Evolutionary conservation across 2,113 vertebrate genomes (phyloP).

Genomic region (Varanus salvator): DNA sequence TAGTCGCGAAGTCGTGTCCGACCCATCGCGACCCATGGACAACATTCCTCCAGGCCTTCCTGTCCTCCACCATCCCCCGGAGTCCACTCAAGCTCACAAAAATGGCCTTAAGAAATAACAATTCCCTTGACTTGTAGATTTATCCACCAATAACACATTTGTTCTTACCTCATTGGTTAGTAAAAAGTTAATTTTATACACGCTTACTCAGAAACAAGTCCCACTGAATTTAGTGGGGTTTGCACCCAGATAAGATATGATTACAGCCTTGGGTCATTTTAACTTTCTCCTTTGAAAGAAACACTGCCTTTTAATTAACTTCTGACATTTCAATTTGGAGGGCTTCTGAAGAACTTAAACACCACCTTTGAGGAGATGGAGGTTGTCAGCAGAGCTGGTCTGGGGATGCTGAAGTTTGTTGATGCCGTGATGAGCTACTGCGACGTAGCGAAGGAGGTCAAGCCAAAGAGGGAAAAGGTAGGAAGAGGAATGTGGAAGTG

Average conservation of each 20-base stretch:
- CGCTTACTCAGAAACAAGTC: too few relatives aligned
- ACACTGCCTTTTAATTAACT: too few relatives aligned
- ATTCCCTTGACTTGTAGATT: too few relatives aligned
- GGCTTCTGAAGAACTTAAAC: constrained; percentile 86
- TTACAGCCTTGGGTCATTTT: not conserved
- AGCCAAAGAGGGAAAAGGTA: constrained; percentile 96
- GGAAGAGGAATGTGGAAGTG: not conserved
- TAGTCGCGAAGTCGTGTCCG: too few relatives aligned
- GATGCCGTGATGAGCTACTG: constrained; percentile 94
- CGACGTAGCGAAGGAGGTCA: constrained; percentile 89
- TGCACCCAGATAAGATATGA: too few relatives aligned
- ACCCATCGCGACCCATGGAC: too few relatives aligned
- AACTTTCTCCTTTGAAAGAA: not conserved
- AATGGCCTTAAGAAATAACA: too few relatives aligned
- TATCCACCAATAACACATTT: not conserved
- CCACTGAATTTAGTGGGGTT: too few relatives aligned
- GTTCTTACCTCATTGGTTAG: not conserved
- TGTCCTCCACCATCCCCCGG: too few relatives aligned
- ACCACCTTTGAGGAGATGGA: constrained; percentile 92
- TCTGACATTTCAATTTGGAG: constrained; percentile 69
- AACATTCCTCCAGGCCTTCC: too few relatives aligned
- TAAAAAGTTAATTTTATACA: too few relatives aligned
- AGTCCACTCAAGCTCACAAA: too few relatives aligned
- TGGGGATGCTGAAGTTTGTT: constrained; percentile 96
- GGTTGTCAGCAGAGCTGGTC: constrained; percentile 91